These are phyloP conservation scores for Astatotilapia flaviijosephi DNA, from an alignment of 2,113 vertebrate genomes.

Conservation along the genomic window DNA sequence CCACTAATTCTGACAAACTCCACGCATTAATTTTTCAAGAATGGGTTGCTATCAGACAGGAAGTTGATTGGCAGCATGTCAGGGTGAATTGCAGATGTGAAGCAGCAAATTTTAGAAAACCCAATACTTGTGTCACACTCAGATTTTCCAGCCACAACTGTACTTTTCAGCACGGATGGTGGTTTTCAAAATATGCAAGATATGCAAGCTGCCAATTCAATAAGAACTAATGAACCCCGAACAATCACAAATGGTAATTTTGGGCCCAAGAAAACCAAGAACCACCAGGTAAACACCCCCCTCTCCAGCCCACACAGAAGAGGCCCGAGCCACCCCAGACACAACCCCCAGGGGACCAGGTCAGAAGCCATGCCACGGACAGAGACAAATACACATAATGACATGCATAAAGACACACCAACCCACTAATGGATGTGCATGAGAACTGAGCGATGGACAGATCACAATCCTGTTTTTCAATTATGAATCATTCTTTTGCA, in stretches of 20 bases:
- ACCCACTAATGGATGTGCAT: neutral
- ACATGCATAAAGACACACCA: neutral
- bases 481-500: neutral
- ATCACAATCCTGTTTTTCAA: neutral
- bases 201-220: neutral
- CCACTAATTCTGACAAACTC: neutral
- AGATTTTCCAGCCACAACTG: fast-evolving
- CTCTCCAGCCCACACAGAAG: neutral
- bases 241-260: fast-evolving
- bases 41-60: neutral
- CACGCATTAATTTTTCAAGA: fast-evolving
- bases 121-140: neutral
- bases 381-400: neutral
- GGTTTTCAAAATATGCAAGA: neutral
- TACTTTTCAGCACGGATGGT: neutral
- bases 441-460: neutral
- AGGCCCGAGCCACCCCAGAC: neutral
- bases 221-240: neutral
- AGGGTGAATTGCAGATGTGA: neutral
- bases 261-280: neutral
- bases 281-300: neutral
- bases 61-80: neutral
- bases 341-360: fast-evolving
- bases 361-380: fast-evolving
- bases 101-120: neutral